These are phyloP conservation scores for Rhopalosiphum padi DNA, from an alignment of 1,140 invertebrate genomes.

Conservation along the genomic window DNA sequence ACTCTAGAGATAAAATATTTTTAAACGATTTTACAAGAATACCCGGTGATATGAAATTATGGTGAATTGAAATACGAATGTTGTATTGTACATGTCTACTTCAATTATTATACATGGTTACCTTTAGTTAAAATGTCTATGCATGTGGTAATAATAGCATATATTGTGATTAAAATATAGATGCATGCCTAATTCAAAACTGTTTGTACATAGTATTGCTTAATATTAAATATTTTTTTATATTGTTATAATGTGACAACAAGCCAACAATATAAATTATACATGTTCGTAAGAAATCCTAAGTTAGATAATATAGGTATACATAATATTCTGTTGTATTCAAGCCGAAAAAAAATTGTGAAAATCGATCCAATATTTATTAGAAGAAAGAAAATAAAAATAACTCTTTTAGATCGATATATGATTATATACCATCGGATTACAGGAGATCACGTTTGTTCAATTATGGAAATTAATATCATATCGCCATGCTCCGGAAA, in stretches of 20 bases:
- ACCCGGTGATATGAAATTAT: neutral
- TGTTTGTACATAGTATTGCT: neutral
- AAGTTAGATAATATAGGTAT: neutral
- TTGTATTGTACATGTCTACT: neutral
- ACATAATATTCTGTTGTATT: too few relatives aligned
- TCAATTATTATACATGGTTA: slow-evolving; percentile 2
- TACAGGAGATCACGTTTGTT: neutral
- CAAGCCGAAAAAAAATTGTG: neutral
- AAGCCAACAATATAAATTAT: neutral
- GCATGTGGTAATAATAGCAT: neutral
- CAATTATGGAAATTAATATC: slow-evolving; percentile 20
- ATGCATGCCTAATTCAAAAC: neutral
- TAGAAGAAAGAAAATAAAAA: neutral
- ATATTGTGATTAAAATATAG: neutral
- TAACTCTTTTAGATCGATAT: neutral
- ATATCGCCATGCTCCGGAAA: neutral
- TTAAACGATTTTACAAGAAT: neutral
- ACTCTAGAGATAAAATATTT: neutral
- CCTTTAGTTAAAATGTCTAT: neutral
- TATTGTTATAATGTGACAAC: neutral
- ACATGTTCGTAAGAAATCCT: neutral
- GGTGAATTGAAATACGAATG: neutral
- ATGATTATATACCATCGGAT: neutral
- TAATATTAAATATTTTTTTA: neutral
- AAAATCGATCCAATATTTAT: neutral